Conservation (phyloP, 2,888 invertebrate species). For the Fragum whitleyi region DNA sequence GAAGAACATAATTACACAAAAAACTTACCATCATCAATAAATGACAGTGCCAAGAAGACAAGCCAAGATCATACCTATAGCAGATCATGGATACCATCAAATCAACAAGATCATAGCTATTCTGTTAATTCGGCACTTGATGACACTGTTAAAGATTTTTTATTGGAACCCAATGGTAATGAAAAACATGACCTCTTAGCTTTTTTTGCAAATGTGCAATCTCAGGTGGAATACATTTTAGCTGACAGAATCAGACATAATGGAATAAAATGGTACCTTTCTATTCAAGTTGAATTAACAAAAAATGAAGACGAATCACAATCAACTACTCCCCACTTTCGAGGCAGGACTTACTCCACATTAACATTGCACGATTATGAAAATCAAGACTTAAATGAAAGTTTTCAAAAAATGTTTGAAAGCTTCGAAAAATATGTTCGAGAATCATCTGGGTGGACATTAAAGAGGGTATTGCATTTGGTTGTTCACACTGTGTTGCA, state of each 20-base stretch:
- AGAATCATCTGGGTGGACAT: conserved; percentile 60
- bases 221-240: conserved; percentile 29
- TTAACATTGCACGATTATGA: conserved; percentile 33
- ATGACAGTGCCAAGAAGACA: neutral
- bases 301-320: conserved; percentile 32
- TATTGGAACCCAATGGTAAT: neutral
- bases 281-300: conserved; percentile 45
- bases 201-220: conserved; percentile 44
- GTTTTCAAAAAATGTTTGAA: conserved; percentile 61
- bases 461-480: conserved; percentile 49
- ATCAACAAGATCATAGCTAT: neutral
- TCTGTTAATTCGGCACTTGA: neutral
- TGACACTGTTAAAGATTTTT: neutral
- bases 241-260: conserved; percentile 20
- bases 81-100: neutral
- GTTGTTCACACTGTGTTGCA: conserved; percentile 52
- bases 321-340: conserved; percentile 34
- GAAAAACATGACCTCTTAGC: conserved; percentile 48
- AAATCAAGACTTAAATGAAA: conserved; percentile 44
- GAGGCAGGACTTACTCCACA: conserved; percentile 25
- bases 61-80: conserved; percentile 7
- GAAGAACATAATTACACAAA: neutral
- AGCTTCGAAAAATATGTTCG: conserved; percentile 58
- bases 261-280: conserved; percentile 57
- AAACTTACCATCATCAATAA: neutral